Base-by-base conservation (phyloP, 2,888 invertebrate species). In the Ectemnius continuus region DNA sequence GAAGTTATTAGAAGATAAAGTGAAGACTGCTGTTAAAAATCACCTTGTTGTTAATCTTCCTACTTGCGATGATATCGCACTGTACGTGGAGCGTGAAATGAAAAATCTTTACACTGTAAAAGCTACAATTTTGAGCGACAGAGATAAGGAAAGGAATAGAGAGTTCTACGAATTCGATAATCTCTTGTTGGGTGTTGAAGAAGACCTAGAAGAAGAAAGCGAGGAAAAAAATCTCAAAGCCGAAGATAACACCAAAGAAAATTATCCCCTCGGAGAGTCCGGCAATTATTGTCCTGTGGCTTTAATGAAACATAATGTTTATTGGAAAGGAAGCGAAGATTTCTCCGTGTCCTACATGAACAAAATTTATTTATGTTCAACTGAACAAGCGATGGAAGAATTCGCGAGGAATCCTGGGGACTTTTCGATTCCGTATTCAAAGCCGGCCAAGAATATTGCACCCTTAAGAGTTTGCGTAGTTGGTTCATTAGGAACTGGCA, bases 321-420 rank as follows among this genome's bases (percentile, higher is more conserved):
- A 95, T 20, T 93, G 94, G 93, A 92, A 92, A 88, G 95, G 94
- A n/a, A 93, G 93, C 86, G 88, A 92, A 58, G 92, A 93, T 69
- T 93, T 92, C 81, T 87, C 91, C 20, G 90, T 92, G 0, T 92
- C 92, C 81, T 93, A 92, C 81, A 89, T 92, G 77, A 92, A 93
- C 72, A 93, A 92, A 89, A 77, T 93, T 1, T 93, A 94, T 87
- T 91, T 92, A 61, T 92, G 94, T 79, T 91, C 92, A 26, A 93
- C 91, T 58, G 91, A 92, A 85, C 88, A 91, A 67, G 92, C 92
- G 76, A 83, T 92, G 63, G 88, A 92, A 48, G 81, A 90, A 79
- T 95, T 94, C 88, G 84, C 93, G 57, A 85, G 87, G 14, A 91
- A 93, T 84, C 91, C 93, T 1, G 88, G 90, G 13, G 90, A 91